phyloP scores from a whole-genome alignment of 2,113 vertebrate genomes.

The Dicaeum eximium region DNA sequence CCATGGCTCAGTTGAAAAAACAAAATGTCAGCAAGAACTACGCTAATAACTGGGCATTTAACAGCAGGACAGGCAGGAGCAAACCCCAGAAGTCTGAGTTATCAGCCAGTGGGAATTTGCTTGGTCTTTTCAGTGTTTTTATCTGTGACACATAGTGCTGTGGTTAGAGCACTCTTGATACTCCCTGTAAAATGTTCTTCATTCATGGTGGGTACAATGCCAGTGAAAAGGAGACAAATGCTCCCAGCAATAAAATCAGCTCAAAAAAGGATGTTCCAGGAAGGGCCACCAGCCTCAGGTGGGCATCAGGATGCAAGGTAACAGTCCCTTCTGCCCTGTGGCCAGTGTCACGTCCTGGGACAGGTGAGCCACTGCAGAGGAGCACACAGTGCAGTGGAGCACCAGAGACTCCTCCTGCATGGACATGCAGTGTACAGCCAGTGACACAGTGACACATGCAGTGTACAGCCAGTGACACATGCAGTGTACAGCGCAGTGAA shows the following conservation, averaged over 20 bases:
- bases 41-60: neutral
- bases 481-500: accelerated
- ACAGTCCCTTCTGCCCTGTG: neutral
- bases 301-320: neutral
- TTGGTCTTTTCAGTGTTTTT: neutral
- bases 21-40: neutral
- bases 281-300: neutral
- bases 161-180: neutral
- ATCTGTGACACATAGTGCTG: neutral
- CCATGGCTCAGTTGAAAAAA: neutral
- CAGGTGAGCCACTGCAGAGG: neutral
- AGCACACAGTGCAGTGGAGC: neutral
- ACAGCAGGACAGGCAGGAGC: neutral
- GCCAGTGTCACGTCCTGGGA: neutral
- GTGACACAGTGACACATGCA: neutral
- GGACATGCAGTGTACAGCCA: accelerated
- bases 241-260: neutral
- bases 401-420: neutral
- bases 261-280: neutral
- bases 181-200: neutral
- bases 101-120: neutral
- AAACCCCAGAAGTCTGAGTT: neutral
- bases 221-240: neutral
- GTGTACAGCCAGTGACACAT: accelerated
- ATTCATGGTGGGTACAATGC: accelerated